phyloP scores from a whole-genome alignment of 2,888 invertebrate genomes.

The Pheosia tremula region DNA sequence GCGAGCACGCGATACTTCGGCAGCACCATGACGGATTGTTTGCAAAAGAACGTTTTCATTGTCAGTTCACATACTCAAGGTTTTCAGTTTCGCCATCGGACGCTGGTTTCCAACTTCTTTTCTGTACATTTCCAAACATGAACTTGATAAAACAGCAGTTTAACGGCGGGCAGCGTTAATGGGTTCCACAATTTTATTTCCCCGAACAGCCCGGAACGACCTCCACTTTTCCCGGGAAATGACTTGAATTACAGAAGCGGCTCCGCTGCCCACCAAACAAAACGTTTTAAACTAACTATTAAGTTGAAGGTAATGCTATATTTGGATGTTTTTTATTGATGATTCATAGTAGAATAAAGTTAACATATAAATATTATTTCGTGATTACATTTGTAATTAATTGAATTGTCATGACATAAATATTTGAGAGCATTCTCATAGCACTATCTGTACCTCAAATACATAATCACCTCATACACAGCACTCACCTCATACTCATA shows the following conservation, averaged over 20 bases:
- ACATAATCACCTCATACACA: not conserved
- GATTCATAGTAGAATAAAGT: too few species aligned
- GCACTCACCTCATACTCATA: not conserved
- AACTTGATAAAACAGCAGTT: slow-evolving; percentile 27
- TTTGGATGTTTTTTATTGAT: too few species aligned
- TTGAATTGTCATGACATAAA: too few species aligned
- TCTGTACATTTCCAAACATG: slow-evolving; percentile 14
- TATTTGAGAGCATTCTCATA: too few species aligned
- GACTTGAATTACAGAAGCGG: slow-evolving; percentile 19
- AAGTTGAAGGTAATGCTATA: not conserved
- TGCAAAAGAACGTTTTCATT: too few species aligned
- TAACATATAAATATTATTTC: too few species aligned
- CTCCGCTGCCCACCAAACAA: slow-evolving; percentile 8
- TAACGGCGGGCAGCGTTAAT: slow-evolving; percentile 24
- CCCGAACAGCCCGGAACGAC: slow-evolving; percentile 7
- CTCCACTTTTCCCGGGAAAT: slow-evolving; percentile 20
- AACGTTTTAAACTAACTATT: slow-evolving; percentile 7
- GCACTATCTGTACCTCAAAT: too few species aligned
- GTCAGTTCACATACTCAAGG: too few species aligned
- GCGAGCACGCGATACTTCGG: too few species aligned
- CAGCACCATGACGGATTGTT: too few species aligned
- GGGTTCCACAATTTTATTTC: slow-evolving; percentile 31
- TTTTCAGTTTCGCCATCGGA: too few species aligned
- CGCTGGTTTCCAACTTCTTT: not conserved
- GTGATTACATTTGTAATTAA: too few species aligned